Conservation (phyloP, 2,888 invertebrate genomes). For the Orgyia antiqua region DNA sequence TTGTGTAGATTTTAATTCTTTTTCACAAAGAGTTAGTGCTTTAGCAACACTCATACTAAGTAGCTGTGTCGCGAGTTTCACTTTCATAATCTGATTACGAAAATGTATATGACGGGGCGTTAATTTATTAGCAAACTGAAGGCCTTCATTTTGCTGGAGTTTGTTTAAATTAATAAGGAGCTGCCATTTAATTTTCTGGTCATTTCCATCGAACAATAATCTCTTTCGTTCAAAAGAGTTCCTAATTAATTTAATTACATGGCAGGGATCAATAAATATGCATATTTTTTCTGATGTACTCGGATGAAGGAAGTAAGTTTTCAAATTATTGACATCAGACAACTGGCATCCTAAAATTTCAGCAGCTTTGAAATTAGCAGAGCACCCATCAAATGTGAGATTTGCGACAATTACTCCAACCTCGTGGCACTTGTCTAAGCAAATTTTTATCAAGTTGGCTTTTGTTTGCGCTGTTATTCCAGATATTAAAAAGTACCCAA, state of each 20-base stretch:
- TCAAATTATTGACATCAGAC: slow-evolving; percentile 3
- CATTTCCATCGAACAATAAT: slow-evolving; percentile 9
- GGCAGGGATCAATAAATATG: slow-evolving; percentile 23
- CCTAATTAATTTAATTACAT: slow-evolving; percentile 20
- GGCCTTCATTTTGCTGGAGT: slow-evolving; percentile 6
- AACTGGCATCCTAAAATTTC: slow-evolving; percentile 19
- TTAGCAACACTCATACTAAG: slow-evolving; percentile 13
- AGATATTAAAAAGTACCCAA: slow-evolving; percentile 13
- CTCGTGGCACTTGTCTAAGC: slow-evolving; percentile 22
- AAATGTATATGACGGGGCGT: slow-evolving; percentile 5
- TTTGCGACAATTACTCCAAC: slow-evolving; percentile 18
- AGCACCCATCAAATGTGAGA: slow-evolving; percentile 24
- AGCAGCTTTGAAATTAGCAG: slow-evolving; percentile 17
- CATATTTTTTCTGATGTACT: slow-evolving; percentile 11
- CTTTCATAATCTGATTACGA: slow-evolving; percentile 4
- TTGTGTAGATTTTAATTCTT: slow-evolving; percentile 1
- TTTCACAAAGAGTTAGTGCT: slow-evolving; percentile 7
- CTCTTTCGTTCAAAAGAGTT: slow-evolving; percentile 19
- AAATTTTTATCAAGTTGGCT: slow-evolving; percentile 20
- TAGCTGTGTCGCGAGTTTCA: slow-evolving; percentile 7
- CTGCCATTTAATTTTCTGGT: slow-evolving; percentile 7
- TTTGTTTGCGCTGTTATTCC: slow-evolving; percentile 24
- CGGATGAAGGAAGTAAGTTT: slow-evolving; percentile 21
- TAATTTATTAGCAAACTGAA: slow-evolving; percentile 15
- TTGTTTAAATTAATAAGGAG: slow-evolving; percentile 1